Conservation (phyloP, 92 coral and sea anemone species). For the Phenganax stokvisi region DNA sequence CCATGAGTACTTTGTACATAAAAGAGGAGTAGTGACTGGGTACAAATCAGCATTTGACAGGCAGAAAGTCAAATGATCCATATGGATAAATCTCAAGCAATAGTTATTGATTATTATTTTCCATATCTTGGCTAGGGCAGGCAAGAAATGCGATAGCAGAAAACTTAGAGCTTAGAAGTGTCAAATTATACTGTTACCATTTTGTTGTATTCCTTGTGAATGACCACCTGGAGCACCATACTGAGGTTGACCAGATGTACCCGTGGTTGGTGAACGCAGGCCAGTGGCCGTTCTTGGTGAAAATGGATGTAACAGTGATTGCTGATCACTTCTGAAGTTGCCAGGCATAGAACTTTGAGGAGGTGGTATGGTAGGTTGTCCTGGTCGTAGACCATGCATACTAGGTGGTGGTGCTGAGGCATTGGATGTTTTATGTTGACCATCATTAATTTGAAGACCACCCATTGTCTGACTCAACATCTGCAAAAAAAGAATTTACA, state of each 20-base stretch:
- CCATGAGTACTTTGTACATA: too few species aligned
- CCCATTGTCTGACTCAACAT: constrained; percentile 67
- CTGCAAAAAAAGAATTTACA: not conserved
- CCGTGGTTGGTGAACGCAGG: constrained; percentile 7
- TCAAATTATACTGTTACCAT: constrained; percentile 3
- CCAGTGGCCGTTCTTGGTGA: constrained; percentile 32
- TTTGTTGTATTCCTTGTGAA: not conserved
- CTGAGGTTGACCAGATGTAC: constrained; percentile 16
- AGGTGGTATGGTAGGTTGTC: constrained; percentile 20
- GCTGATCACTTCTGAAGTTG: constrained; percentile 20
- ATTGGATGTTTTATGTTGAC: constrained; percentile 30
- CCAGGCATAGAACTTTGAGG: constrained; percentile 19
- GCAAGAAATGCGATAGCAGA: too few species aligned
- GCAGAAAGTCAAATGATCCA: too few species aligned
- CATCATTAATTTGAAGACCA: constrained; percentile 52
- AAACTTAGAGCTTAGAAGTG: not conserved
- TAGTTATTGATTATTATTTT: too few species aligned
- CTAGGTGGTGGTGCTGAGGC: not conserved
- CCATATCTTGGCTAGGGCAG: too few species aligned
- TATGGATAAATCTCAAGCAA: too few species aligned
- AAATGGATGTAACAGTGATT: not conserved
- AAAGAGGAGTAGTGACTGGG: too few species aligned
- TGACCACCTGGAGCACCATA: not conserved
- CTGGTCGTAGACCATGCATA: constrained; percentile 8
- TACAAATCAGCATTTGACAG: too few species aligned